Evolutionary conservation across 2,797 vertebrate species (phyloP).

Genomic region (Amniataba percoides): DNA sequence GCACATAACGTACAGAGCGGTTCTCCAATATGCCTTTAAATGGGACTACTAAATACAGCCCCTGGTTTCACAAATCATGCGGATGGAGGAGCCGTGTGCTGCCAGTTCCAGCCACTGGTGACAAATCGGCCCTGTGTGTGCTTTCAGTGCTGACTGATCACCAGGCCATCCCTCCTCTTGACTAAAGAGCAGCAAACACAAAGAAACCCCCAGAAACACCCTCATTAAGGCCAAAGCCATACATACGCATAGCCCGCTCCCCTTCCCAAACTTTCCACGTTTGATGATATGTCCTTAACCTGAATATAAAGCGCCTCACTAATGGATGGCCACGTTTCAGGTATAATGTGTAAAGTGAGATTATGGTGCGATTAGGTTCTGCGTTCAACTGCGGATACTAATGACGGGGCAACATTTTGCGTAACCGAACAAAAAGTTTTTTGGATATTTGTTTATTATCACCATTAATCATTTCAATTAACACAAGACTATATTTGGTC

Average conservation of each 20-base stretch:
- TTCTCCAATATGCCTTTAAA: conserved; percentile 83
- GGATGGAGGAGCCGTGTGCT: conserved; percentile 78
- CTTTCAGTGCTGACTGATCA: conserved; percentile 85
- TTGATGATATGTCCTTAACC: conserved; percentile 73
- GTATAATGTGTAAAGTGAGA: conserved; percentile 74
- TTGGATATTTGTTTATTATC: conserved; percentile 38
- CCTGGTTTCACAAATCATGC: conserved; percentile 84
- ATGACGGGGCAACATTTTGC: conserved; percentile 51
- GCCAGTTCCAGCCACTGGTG: conserved; percentile 80
- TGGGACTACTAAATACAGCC: conserved; percentile 84
- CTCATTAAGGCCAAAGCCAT: conserved; percentile 83
- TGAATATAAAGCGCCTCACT: conserved; percentile 67
- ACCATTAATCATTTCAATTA: conserved; percentile 73
- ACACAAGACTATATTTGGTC: conserved; percentile 17
- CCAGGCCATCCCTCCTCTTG: conserved; percentile 77
- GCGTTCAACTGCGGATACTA: conserved; percentile 52
- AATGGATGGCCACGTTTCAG: conserved; percentile 69
- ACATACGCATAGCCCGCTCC: conserved; percentile 69
- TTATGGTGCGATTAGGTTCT: conserved; percentile 69
- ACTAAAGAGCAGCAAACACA: conserved; percentile 86
- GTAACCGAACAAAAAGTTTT: conserved; percentile 43
- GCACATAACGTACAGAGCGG: conserved; percentile 43
- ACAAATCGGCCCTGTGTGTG: conserved; percentile 83
- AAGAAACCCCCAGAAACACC: conserved; percentile 81
- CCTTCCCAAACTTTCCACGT: conserved; percentile 70